A percentile compares a stretch with the other conserved stretches of the same genome.
These are phyloP conservation scores for Eudyptes chrysolophus DNA, from an alignment of 2,113 vertebrate species.

Conservation along the genomic window DNA sequence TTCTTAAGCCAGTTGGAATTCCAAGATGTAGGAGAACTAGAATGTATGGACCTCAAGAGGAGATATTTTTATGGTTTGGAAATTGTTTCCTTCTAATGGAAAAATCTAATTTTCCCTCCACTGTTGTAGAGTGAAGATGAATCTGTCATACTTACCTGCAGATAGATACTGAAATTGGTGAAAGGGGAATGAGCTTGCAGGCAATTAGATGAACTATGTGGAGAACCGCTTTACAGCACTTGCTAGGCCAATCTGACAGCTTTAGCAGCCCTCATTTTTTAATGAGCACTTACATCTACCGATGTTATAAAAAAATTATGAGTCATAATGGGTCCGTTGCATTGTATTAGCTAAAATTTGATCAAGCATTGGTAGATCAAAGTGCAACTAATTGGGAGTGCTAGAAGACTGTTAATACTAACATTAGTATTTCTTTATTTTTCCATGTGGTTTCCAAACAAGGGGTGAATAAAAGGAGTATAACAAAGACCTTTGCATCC, in stretches of 20 bases:
- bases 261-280: not conserved
- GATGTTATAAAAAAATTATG: not conserved
- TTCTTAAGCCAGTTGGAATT: not conserved
- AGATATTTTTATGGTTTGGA: not conserved
- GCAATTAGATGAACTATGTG: not conserved
- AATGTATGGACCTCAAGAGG: not conserved
- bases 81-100: not conserved
- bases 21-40: not conserved
- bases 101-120: not conserved
- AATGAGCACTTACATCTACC: not conserved
- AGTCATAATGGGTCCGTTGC: not conserved
- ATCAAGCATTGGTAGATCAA: not conserved
- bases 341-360: not conserved
- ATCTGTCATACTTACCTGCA: not conserved
- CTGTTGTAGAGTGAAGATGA: not conserved
- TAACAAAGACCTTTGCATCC: not conserved
- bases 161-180: not conserved
- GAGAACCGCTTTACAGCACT: not conserved
- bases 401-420: not conserved
- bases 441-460: not conserved
- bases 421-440: not conserved
- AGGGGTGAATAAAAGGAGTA: not conserved
- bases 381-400: not conserved
- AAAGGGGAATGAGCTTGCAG: not conserved
- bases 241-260: not conserved